Percentiles rank a stretch among this genome's conserved stretches.
These are phyloP conservation scores for Crotalus tigris DNA, from an alignment of 2,113 vertebrate genomes.

Conservation along the genomic window DNA sequence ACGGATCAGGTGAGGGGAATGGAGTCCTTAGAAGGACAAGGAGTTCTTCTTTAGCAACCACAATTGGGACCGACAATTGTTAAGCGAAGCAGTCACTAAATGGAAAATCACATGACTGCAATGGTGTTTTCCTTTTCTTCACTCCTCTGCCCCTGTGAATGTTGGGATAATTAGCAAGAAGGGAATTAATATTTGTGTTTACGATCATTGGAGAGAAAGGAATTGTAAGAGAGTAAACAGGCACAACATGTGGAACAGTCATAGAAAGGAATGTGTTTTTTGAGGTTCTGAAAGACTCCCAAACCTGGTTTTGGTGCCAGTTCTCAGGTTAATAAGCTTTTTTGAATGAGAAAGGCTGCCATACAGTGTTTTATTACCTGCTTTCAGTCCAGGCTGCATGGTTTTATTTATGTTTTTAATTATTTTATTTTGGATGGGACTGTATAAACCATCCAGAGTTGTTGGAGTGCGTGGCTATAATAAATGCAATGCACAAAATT, in stretches of 20 bases:
- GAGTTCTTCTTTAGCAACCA: not conserved
- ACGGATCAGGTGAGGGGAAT: slow-evolving; percentile 54
- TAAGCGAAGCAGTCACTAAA: not conserved
- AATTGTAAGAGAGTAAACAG: not conserved
- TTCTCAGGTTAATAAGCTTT: not conserved
- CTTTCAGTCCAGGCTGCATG: not conserved
- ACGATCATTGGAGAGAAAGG: not conserved
- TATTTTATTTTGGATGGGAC: not conserved
- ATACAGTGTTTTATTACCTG: not conserved
- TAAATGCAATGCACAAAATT: not conserved
- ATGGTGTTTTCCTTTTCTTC: not conserved
- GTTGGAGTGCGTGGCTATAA: not conserved
- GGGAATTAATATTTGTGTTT: not conserved
- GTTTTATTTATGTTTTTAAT: not conserved
- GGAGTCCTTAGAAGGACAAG: not conserved
- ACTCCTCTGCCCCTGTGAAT: not conserved
- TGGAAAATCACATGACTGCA: not conserved
- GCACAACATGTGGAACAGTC: not conserved
- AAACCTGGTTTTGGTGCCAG: not conserved
- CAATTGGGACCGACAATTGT: not conserved
- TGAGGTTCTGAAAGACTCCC: not conserved
- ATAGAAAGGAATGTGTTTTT: not conserved
- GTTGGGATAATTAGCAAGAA: not conserved
- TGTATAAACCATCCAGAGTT: not conserved
- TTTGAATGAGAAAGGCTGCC: not conserved